Evolutionary conservation across 2,797 vertebrate species (phyloP), one percentile per base, ranked within the genome.

Genomic region (Spatula clypeata): DNA sequence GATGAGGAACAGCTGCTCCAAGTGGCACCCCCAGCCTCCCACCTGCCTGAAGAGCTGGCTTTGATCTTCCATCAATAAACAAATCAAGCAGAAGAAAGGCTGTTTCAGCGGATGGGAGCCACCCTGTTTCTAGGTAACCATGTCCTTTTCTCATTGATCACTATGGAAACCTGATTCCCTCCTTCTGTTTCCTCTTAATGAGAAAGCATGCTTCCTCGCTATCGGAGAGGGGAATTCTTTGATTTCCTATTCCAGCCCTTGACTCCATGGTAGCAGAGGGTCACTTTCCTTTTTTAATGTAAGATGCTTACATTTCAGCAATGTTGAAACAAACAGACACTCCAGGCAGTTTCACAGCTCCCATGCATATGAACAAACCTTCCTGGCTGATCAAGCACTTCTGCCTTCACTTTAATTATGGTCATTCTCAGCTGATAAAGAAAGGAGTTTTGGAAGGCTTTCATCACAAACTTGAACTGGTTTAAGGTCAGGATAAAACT

Each of bases 121-220:
- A 71, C 84, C 82, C 58, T 72, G 96, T 98, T 96, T 97, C 97
- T 93, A 97, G 96, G 97, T 97, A 97, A 97, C 97, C 71, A 64
- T 5, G 19, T 94, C 72, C 79, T 93, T 97, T 80, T 83, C 74
- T 96, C 95, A 93, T 80, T 83, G 97, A 97, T 98, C 96, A 82
- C 97, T 97, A 98, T 98, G 97, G 97, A 96, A 98, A 98, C 98
- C 44, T 11, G 21, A 86, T 92, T 97, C 93, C 85, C 74, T 97
- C 92, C 90, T 96, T 54, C 96, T 97, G 79, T 87, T 97, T 96
- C 82, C 82, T 93, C 58, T 86, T 95, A 97, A 95, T 76, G 71
- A 94, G 94, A 94, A 90, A 97, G 80, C 69, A 88, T 79, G 60
- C 92, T 96, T 95, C 91, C 88, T 85, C 61, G 79, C 89, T 47